Evolutionary conservation across 2,113 vertebrate genomes (phyloP).

Genomic region (Desmodus rotundus): DNA sequence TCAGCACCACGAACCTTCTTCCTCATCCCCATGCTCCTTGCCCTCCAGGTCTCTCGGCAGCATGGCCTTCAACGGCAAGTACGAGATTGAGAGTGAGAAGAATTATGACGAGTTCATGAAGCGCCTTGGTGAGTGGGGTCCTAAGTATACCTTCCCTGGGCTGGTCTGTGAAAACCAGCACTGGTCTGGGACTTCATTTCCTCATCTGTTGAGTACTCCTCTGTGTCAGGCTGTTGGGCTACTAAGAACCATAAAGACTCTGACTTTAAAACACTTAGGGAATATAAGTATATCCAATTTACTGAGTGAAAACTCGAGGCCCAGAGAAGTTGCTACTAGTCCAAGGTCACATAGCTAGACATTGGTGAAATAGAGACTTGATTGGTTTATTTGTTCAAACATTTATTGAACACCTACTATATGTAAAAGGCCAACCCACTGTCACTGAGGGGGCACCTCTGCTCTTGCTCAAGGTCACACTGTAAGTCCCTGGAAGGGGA

Average conservation of each 20-base stretch:
- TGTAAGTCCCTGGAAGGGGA: neutral
- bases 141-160: neutral
- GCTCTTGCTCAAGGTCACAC: neutral
- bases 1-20: neutral
- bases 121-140: conserved; percentile 57
- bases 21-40: neutral
- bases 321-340: neutral
- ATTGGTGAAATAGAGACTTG: neutral
- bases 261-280: neutral
- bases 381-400: neutral
- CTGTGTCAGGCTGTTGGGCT: neutral
- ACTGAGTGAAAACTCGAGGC: neutral
- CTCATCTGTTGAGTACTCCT: neutral
- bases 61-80: conserved; percentile 71
- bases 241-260: neutral
- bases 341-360: neutral
- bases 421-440: neutral
- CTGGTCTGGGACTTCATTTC: neutral
- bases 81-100: conserved; percentile 60
- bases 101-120: conserved; percentile 67
- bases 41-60: neutral
- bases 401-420: neutral
- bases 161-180: neutral
- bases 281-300: neutral
- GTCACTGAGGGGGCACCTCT: neutral